Base-by-base conservation (phyloP, 1,140 invertebrate genomes). In the Proctacanthus coquilletti region DNA sequence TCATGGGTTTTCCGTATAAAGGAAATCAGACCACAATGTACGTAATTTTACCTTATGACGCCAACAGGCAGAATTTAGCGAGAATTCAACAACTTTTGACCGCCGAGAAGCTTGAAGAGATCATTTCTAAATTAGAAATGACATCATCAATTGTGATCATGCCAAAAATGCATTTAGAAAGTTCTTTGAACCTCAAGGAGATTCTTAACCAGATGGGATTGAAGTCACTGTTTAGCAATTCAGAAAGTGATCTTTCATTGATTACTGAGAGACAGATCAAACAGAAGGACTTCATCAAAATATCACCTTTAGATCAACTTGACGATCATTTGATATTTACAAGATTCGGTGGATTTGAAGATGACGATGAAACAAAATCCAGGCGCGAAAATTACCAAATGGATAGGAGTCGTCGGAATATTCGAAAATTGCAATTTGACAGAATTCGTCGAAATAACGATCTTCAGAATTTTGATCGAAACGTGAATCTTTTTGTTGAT, bases 1-100 rank as follows among this genome's bases (percentile, higher is more conserved):
- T 83, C 18, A 48, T 84, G 19, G 75, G 70, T 3, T 49, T 87
- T 3, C 80, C 82, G 0, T 87, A 86, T 49, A 71, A 75, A 51
- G 72, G 70, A 2, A 62, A 65, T 18, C 55, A 69, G 43, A 65
- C 66, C 2, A 68, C 70, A 2, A 79, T 87, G 75, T 77, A 82
- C 36, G 52, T 84, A 0, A 52, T 86, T 0, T 60, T 82, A 17
- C 82, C 83, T 0, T 60, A 56, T 5, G 58, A 65, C 3, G 59
- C 65, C 4, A 65, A 62, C 0, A 49, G 56, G 0, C 36, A 46
- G 3, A 65, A 61, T 5, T 43, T 78, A 4, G 49, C 49, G 4
- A 40, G 51, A 2, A 49, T 83, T 13, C 66, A 75, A 44, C 46
- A 51, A 0, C 45, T 45, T 1, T 37, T 85, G 2, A 68, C 56